phyloP scores from a whole-genome alignment of 1,140 invertebrate genomes.

The Octopus sinensis region DNA sequence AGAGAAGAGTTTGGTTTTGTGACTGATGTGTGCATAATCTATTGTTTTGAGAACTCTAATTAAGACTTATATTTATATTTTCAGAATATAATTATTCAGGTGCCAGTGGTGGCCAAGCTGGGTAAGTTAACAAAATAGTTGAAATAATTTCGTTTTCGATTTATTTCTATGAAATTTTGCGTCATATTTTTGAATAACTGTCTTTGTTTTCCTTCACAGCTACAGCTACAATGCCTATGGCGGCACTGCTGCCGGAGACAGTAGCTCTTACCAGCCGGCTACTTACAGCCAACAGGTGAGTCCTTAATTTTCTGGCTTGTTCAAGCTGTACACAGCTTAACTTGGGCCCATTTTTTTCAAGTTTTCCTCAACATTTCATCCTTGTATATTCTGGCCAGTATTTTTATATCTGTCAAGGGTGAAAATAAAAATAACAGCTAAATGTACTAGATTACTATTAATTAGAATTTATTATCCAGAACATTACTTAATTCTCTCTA shows the following conservation, averaged over 20 bases:
- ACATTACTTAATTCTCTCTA: too few relatives aligned
- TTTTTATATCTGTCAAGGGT: not conserved
- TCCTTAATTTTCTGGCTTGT: too few relatives aligned
- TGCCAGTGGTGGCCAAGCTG: not conserved
- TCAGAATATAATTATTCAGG: conserved; percentile 8
- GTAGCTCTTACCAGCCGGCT: not conserved
- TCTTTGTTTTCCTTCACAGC: not conserved
- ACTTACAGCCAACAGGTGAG: conserved; percentile 11
- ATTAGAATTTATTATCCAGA: not conserved
- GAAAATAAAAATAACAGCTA: too few relatives aligned
- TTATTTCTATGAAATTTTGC: not conserved
- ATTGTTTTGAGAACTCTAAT: too few relatives aligned
- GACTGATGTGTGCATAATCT: too few relatives aligned
- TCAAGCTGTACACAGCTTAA: not conserved
- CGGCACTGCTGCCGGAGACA: not conserved
- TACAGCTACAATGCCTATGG: conserved; percentile 16
- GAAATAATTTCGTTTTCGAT: not conserved
- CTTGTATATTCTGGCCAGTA: not conserved
- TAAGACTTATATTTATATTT: not conserved
- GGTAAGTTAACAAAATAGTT: not conserved
- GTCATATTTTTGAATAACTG: not conserved
- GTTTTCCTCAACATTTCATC: not conserved
- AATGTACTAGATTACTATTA: not conserved
- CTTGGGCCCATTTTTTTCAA: not conserved
- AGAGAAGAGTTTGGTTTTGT: too few relatives aligned